Conservation (phyloP, 2,797 vertebrate species). For the Thunnus albacares region DNA sequence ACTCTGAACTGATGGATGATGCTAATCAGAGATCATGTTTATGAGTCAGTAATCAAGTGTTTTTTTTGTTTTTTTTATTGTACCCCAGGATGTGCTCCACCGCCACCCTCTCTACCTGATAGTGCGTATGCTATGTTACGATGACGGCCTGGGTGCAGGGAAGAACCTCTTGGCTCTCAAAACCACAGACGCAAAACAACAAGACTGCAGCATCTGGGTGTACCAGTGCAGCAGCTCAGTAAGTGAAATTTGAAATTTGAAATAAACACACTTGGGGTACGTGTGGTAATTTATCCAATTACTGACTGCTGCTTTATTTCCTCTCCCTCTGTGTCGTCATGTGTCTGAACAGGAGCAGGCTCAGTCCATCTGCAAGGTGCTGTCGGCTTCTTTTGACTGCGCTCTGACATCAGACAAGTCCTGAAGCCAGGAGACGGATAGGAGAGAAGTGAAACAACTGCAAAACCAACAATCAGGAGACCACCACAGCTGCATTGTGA, state of each 20-base stretch:
- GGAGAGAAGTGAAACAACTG: conserved; percentile 19
- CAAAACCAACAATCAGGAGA: conserved; percentile 33
- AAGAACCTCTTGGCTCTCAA: conserved; percentile 95
- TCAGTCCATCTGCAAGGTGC: conserved; percentile 96
- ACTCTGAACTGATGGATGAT: no score
- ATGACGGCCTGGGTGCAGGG: conserved; percentile 95
- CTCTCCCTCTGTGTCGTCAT: neutral
- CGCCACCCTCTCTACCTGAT: conserved; percentile 96
- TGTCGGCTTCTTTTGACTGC: conserved; percentile 95
- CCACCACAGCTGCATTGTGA: conserved; percentile 14
- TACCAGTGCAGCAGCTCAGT: conserved; percentile 97
- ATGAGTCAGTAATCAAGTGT: neutral
- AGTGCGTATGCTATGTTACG: conserved; percentile 96
- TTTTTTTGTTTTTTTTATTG: conserved; percentile 4
- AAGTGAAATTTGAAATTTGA: conserved; percentile 70
- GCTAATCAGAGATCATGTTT: no score
- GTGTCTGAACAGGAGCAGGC: conserved; percentile 91
- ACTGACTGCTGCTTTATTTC: neutral
- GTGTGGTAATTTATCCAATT: neutral
- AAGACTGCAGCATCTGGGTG: conserved; percentile 95
- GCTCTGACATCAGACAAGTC: conserved; percentile 92
- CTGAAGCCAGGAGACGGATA: conserved; percentile 73
- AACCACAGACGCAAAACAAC: conserved; percentile 90
- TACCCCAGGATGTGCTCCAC: conserved; percentile 92
- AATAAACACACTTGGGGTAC: neutral